Conservation (phyloP, 2,888 invertebrate genomes). For the Villa cingulata region DNA sequence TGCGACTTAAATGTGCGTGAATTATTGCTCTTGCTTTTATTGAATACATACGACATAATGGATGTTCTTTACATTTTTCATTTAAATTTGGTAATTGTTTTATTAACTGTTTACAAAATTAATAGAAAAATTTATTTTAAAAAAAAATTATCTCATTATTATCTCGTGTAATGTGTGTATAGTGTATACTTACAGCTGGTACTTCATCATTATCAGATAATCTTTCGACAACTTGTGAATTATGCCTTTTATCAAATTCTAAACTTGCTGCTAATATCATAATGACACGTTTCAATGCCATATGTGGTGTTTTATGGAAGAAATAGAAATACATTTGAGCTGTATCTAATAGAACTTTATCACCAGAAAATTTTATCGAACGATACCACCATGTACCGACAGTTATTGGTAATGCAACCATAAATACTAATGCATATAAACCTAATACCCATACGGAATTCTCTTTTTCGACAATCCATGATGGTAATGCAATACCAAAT, state of each 20-base stretch:
- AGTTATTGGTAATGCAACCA: slow-evolving; percentile 85
- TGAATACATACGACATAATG: slow-evolving; percentile 84
- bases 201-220: slow-evolving; percentile 91
- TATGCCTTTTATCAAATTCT: slow-evolving; percentile 89
- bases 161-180: no score
- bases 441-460: slow-evolving; percentile 97
- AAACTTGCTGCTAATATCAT: slow-evolving; percentile 95
- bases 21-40: slow-evolving; percentile 84
- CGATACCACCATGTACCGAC: slow-evolving; percentile 98
- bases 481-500: slow-evolving; percentile 97
- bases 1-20: slow-evolving; percentile 89
- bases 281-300: slow-evolving; percentile 86
- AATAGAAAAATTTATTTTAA: not conserved
- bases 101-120: slow-evolving; percentile 59
- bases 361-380: slow-evolving; percentile 92
- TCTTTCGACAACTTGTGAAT: slow-evolving; percentile 85
- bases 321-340: slow-evolving; percentile 92
- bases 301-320: slow-evolving; percentile 89
- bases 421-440: slow-evolving; percentile 89
- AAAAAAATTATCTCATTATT: no score
- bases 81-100: slow-evolving; percentile 81
- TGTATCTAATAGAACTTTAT: slow-evolving; percentile 93
- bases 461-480: slow-evolving; percentile 99
- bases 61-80: slow-evolving; percentile 93
- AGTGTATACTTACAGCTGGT: slow-evolving; percentile 57